Evolutionary conservation across 2,113 vertebrate species (phyloP).

Genomic region (Merops nubicus): DNA sequence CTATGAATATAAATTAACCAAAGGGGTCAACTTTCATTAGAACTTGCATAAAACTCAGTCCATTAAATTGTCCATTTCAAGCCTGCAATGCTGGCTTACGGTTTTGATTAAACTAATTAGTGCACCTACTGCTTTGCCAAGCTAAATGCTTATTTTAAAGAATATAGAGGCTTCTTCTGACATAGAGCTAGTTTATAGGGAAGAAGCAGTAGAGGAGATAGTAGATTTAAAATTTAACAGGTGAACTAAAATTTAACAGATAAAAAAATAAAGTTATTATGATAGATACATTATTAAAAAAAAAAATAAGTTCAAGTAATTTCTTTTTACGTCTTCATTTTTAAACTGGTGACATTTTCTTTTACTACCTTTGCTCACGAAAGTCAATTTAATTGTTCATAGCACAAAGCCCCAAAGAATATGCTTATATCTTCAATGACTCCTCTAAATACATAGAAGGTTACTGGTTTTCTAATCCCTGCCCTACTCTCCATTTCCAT

Average conservation of each 20-base stretch:
- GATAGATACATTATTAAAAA: background rate
- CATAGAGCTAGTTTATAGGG: background rate
- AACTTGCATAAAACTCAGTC: constrained; percentile 52
- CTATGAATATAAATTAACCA: constrained; percentile 55
- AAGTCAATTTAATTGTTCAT: background rate
- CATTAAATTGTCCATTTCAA: constrained; percentile 47
- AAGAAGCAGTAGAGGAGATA: background rate
- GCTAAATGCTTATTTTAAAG: constrained; percentile 1
- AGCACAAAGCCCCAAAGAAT: background rate
- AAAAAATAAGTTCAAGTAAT: background rate
- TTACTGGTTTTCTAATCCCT: background rate
- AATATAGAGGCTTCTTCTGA: background rate
- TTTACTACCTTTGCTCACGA: background rate
- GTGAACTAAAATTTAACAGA: background rate
- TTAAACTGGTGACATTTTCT: background rate
- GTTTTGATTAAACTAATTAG: constrained; percentile 57
- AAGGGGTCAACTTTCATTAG: constrained; percentile 44
- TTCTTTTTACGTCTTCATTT: background rate
- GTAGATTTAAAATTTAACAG: background rate
- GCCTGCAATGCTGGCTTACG: constrained; percentile 10
- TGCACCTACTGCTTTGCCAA: background rate
- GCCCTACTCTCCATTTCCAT: background rate
- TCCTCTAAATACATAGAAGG: background rate
- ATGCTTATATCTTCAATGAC: background rate
- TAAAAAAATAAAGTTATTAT: background rate